These are phyloP conservation scores for Oreohelix idahoensis DNA, from an alignment of 1,140 invertebrate genomes.

Conservation along the genomic window DNA sequence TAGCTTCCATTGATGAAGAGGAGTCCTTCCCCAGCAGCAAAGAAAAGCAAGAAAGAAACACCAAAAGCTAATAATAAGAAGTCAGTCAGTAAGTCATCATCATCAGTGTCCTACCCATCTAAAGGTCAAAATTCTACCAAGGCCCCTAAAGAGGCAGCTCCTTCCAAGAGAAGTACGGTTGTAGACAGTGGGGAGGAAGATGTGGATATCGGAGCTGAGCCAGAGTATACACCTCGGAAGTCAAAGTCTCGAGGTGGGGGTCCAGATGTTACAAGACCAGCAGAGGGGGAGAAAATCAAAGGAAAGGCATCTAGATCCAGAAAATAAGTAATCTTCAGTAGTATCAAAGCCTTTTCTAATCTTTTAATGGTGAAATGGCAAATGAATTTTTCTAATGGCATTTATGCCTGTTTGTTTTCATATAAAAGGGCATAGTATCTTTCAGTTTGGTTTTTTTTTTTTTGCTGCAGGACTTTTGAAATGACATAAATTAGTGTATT, in stretches of 20 bases:
- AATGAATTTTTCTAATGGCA: too few relatives aligned
- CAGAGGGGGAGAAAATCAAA: not conserved
- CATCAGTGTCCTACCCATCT: not conserved
- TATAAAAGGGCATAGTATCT: not conserved
- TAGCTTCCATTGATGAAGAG: not conserved
- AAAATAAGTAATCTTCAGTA: not conserved
- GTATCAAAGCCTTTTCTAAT: too few relatives aligned
- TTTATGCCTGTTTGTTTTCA: not conserved
- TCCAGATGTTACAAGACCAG: too few relatives aligned
- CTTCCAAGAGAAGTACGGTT: not conserved
- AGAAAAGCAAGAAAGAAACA: not conserved
- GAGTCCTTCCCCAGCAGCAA: too few relatives aligned
- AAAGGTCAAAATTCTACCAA: not conserved
- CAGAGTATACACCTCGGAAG: conserved; percentile 28
- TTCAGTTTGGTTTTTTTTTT: not conserved
- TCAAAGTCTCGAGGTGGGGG: conserved; percentile 22
- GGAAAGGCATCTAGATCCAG: not conserved
- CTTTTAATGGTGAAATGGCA: too few relatives aligned
- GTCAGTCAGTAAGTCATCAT: not conserved
- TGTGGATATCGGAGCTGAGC: conserved; percentile 2
- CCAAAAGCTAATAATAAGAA: not conserved
- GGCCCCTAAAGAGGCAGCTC: not conserved
- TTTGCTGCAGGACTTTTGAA: not conserved
- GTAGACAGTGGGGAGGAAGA: conserved; percentile 5
- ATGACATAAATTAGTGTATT: too few relatives aligned